These are phyloP conservation scores for Danio tinwini DNA, from an alignment of 2,797 vertebrate genomes.

Conservation along the genomic window DNA sequence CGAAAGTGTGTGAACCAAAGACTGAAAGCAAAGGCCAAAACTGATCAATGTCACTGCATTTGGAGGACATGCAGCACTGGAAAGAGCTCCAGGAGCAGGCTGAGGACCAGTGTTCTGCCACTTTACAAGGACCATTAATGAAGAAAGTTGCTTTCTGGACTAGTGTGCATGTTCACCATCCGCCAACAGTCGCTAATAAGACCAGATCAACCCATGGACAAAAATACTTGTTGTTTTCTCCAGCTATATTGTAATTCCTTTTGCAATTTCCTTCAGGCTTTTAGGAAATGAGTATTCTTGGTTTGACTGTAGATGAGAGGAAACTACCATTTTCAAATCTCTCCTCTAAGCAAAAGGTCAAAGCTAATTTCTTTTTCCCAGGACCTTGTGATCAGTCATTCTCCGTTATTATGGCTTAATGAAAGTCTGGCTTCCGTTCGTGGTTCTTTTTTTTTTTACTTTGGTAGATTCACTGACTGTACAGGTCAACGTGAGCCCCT, in stretches of 20 bases:
- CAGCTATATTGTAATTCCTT: background rate
- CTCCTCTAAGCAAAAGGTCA: constrained; percentile 22
- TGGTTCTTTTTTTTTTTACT: background rate
- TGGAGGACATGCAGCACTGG: background rate
- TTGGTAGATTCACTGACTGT: constrained; percentile 1
- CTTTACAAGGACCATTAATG: background rate
- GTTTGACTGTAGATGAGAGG: constrained; percentile 20
- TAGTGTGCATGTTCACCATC: background rate
- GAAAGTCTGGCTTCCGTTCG: constrained; percentile 38
- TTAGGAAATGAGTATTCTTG: background rate
- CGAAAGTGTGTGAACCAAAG: no score
- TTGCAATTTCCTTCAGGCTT: background rate
- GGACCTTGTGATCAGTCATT: constrained; percentile 26
- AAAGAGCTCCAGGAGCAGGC: background rate
- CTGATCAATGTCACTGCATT: no score
- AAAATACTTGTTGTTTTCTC: background rate
- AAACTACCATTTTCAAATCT: background rate
- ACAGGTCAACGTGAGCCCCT: constrained; percentile 27
- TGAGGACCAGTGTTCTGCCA: background rate
- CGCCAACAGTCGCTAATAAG: background rate
- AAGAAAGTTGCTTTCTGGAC: background rate
- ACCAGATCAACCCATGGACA: background rate
- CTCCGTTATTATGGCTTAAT: constrained; percentile 25
- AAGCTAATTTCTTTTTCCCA: constrained; percentile 11
- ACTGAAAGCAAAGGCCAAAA: no score